Percentiles rank a stretch among this genome's conserved stretches.
Conservation (phyloP, 37 sponge, comb jelly and placozoan genomes). For the Halichondria panicea region DNA sequence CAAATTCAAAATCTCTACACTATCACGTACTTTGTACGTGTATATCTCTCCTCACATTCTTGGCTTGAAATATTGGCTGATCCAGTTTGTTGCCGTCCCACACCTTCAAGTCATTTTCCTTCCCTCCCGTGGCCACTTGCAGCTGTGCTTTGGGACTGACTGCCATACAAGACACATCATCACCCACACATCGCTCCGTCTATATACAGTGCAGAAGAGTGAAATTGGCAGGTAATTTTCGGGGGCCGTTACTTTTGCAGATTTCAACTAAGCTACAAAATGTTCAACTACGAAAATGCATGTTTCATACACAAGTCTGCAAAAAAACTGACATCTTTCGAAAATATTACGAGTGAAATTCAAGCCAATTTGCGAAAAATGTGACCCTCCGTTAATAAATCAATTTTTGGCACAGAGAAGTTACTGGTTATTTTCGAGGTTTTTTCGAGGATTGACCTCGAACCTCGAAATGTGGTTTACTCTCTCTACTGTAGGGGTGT, state of each 20-base stretch:
- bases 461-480: too few relatives aligned
- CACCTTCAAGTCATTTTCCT: conserved; percentile 68
- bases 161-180: conserved; percentile 39
- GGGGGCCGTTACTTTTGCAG: too few relatives aligned
- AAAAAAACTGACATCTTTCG: neutral
- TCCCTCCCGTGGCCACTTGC: conserved; percentile 83
- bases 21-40: too few relatives aligned
- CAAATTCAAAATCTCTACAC: too few relatives aligned
- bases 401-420: too few relatives aligned
- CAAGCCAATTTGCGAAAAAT: neutral
- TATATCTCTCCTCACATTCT: conserved; percentile 72
- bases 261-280: too few relatives aligned
- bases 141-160: conserved; percentile 34
- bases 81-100: conserved; percentile 74
- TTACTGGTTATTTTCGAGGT: too few relatives aligned
- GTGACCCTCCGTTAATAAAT: too few relatives aligned
- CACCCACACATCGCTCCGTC: conserved; percentile 40
- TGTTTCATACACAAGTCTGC: neutral
- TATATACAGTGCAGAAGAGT: conserved; percentile 1
- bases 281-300: neutral
- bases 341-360: neutral
- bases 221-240: too few relatives aligned
- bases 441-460: too few relatives aligned
- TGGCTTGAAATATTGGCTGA: conserved; percentile 65
- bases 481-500: too few relatives aligned